These are phyloP conservation scores for Chrysopilus asiliformis DNA, from an alignment of 2,888 invertebrate genomes.

Conservation along the genomic window DNA sequence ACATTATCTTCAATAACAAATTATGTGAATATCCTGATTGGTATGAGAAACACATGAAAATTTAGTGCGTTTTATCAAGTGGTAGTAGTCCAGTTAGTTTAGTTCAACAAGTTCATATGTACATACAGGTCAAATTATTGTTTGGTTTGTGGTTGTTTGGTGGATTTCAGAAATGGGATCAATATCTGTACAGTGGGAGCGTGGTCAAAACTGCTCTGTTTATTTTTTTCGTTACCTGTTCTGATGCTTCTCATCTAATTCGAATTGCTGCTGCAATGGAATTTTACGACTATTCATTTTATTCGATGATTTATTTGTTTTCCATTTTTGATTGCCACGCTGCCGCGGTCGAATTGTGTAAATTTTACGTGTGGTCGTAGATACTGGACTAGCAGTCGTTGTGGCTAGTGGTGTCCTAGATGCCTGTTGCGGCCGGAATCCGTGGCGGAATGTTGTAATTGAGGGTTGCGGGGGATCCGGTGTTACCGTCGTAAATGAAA, in stretches of 20 bases:
- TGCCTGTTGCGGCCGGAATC: constrained; percentile 8
- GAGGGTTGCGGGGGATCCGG: background rate
- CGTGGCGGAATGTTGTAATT: background rate
- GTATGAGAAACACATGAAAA: too few relatives aligned
- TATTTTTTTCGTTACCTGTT: constrained; percentile 17
- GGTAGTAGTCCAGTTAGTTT: too few relatives aligned
- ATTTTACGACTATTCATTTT: constrained; percentile 39
- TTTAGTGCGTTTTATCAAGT: too few relatives aligned
- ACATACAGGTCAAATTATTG: too few relatives aligned
- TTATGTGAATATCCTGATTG: too few relatives aligned
- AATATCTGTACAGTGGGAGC: too few relatives aligned
- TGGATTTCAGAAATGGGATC: too few relatives aligned
- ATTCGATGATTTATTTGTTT: constrained; percentile 34
- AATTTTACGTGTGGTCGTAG: constrained; percentile 31
- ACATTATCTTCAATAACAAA: too few relatives aligned
- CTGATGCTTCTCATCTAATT: constrained; percentile 15
- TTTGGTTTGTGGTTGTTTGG: too few relatives aligned
- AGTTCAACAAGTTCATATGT: too few relatives aligned
- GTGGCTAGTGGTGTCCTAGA: constrained; percentile 14
- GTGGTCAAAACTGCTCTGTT: too few relatives aligned
- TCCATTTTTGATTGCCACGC: constrained; percentile 37
- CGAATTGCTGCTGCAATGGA: constrained; percentile 20
- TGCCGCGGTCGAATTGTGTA: constrained; percentile 33
- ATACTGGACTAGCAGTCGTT: constrained; percentile 17
- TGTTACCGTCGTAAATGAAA: too few relatives aligned